Evolutionary conservation across 2,888 invertebrate species (phyloP).

Genomic region (Villa cingulata): DNA sequence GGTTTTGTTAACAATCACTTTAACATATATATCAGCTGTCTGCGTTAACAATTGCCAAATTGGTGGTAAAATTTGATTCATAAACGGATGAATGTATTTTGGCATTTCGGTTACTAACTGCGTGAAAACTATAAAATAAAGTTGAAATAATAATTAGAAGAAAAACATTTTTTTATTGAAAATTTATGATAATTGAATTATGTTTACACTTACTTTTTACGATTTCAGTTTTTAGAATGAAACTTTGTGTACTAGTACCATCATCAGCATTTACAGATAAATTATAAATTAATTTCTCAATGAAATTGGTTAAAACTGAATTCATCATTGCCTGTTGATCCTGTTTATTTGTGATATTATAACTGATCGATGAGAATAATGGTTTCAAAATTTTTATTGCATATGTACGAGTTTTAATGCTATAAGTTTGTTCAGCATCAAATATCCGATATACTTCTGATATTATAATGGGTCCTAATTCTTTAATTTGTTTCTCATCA

Average conservation of each 20-base stretch:
- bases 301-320: conserved; percentile 53
- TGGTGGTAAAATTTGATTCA: conserved; percentile 47
- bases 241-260: conserved; percentile 34
- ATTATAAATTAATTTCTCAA: conserved; percentile 46
- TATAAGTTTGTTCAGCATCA: conserved; percentile 40
- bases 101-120: conserved; percentile 47
- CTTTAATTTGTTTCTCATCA: conserved; percentile 52
- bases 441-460: conserved; percentile 58
- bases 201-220: conserved; percentile 37
- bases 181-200: too few relatives aligned
- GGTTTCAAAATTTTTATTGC: conserved; percentile 54
- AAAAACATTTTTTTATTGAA: too few relatives aligned
- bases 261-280: conserved; percentile 43
- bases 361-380: conserved; percentile 36
- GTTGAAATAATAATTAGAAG: too few relatives aligned
- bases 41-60: conserved; percentile 56
- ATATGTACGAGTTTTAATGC: conserved; percentile 46
- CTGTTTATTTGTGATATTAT: conserved; percentile 36
- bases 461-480: conserved; percentile 52
- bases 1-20: conserved; percentile 45
- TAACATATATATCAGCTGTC: conserved; percentile 50
- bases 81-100: conserved; percentile 44
- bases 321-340: conserved; percentile 45
- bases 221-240: conserved; percentile 49
- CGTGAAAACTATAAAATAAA: conserved; percentile 38